Evolutionary conservation across 2,113 vertebrate genomes (phyloP).

Genomic region (Oreochromis aureus): DNA sequence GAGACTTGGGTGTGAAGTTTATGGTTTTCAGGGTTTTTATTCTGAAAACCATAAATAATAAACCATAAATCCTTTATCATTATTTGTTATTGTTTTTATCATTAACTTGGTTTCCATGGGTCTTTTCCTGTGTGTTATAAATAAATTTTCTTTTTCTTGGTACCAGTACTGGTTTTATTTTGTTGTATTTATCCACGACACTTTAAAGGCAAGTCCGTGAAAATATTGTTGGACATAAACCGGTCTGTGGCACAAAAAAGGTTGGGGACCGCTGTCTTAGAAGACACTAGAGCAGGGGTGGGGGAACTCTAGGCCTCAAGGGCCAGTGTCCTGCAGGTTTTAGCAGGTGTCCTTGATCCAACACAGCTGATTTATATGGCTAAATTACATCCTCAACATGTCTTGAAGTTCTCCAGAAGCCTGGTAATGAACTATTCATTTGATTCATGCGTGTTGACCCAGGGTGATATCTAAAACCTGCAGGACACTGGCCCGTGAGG

Average conservation of each 20-base stretch:
- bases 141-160: neutral
- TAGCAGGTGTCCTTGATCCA: neutral
- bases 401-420: neutral
- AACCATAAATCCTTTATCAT: neutral
- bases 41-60: neutral
- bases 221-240: neutral
- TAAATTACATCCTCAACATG: neutral
- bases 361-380: fast-evolving
- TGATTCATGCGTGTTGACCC: fast-evolving
- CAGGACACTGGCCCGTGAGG: fast-evolving
- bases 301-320: neutral
- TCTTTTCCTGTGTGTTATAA: neutral
- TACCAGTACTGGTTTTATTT: neutral
- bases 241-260: fast-evolving
- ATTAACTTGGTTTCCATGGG: neutral
- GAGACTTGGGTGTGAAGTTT: neutral
- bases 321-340: neutral
- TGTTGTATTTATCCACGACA: fast-evolving
- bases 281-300: neutral
- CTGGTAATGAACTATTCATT: fast-evolving
- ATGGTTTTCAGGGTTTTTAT: neutral
- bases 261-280: neutral
- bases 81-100: neutral
- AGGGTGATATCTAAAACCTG: neutral
- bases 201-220: neutral